A percentile compares a stretch with the other conserved stretches of the same genome.
Evolutionary conservation across 53 echinoderm and acorn worm species (phyloP).

Genomic region (Hippasteria phrygiana): DNA sequence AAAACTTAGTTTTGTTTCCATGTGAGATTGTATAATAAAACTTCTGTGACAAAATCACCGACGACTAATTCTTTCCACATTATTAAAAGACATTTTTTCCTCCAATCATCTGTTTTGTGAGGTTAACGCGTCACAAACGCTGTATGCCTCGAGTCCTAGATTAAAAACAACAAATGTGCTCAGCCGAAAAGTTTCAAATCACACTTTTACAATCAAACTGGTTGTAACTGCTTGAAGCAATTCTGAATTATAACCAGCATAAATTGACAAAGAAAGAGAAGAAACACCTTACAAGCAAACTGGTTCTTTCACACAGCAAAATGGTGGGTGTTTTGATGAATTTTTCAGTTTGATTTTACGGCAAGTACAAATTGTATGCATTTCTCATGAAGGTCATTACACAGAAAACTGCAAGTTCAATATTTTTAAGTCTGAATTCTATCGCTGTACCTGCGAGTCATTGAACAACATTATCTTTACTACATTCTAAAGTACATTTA

Average conservation of each 20-base stretch:
- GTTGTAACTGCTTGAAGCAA: background rate
- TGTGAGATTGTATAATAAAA: background rate
- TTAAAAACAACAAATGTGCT: background rate
- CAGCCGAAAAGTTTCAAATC: background rate
- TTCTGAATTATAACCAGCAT: background rate
- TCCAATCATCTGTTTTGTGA: background rate
- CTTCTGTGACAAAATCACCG: background rate
- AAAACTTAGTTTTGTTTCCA: background rate
- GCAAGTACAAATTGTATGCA: background rate
- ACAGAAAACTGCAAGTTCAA: too few relatives aligned
- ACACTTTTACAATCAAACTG: background rate
- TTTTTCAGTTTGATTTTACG: background rate
- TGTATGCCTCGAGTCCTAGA: background rate
- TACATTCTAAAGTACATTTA: background rate
- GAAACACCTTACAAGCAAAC: background rate
- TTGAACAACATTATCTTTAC: too few relatives aligned
- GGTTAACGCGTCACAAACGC: background rate
- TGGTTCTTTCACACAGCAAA: background rate
- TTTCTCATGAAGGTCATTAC: too few relatives aligned
- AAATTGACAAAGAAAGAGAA: background rate
- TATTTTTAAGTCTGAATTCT: background rate
- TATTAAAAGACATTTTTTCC: background rate
- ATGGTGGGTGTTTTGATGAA: background rate
- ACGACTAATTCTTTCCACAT: too few relatives aligned
- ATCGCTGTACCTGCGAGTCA: background rate